A percentile compares a stretch with the other conserved stretches of the same genome.
Conservation (phyloP, 2,888 invertebrate species). For the Ganaspis brasiliensis region DNA sequence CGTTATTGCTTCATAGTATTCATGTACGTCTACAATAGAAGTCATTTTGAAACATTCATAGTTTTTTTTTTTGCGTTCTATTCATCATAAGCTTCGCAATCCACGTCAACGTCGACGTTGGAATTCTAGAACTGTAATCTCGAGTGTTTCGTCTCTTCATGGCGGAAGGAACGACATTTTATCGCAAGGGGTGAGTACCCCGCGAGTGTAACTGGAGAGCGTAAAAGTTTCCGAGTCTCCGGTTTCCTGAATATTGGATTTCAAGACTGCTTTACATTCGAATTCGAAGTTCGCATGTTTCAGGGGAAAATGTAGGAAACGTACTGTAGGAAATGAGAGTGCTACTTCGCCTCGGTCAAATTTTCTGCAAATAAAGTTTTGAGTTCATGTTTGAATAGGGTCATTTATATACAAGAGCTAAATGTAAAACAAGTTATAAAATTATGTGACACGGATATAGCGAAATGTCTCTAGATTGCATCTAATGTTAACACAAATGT, state of each 20-base stretch:
- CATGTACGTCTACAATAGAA: constrained; percentile 49
- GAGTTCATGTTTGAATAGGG: constrained; percentile 10
- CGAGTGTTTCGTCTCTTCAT: constrained; percentile 27
- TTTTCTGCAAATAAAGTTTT: constrained; percentile 15
- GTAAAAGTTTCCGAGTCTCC: constrained; percentile 31
- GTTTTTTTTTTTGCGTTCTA: constrained; percentile 42
- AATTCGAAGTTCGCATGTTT: constrained; percentile 31
- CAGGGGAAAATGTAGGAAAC: constrained; percentile 10
- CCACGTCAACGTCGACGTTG: background rate
- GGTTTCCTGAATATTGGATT: constrained; percentile 34
- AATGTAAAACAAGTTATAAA: background rate
- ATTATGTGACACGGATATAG: background rate
- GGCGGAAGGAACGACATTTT: constrained; percentile 28
- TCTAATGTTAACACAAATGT: too few relatives aligned
- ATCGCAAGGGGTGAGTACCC: constrained; percentile 31
- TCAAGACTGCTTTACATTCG: constrained; percentile 25
- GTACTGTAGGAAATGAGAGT: background rate
- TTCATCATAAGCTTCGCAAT: constrained; percentile 42
- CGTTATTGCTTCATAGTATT: background rate
- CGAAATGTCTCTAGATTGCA: background rate
- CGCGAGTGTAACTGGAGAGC: constrained; percentile 31
- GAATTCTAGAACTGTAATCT: constrained; percentile 33
- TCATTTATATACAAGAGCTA: background rate
- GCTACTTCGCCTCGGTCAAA: constrained; percentile 19
- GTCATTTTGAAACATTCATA: constrained; percentile 58